Base-by-base conservation (phyloP, 2,113 vertebrate species). In the Anthoscopus minutus region DNA sequence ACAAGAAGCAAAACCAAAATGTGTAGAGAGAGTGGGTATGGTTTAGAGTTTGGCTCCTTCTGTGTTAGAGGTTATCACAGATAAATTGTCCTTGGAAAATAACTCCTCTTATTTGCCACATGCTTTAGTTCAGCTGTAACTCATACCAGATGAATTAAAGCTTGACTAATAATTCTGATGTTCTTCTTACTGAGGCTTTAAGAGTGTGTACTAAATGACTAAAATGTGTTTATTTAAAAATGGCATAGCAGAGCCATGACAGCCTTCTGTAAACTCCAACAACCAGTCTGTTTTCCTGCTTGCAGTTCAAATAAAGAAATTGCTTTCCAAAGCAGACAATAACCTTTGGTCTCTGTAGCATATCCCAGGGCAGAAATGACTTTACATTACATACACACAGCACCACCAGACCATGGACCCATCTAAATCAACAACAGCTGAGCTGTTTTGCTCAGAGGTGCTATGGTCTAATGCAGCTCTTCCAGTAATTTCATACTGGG, bases 141-240 rank as follows among this genome's bases (percentile, higher is more conserved):
- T 85, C 71, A 81, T 65, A 89, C 85, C 88, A 95, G 71, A 93
- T 89, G 94, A 94, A 96, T 80, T 77, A 82, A 89, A 80, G 67
- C 37, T 78, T 92, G 57, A 73, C 85, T 95, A 96, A 86, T 40
- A 53, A 40, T 89, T 86, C 87, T 78, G 62, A 51, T 96, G 42
- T 95, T 94, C 92, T 74, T 91, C 81, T 89, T 71, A 64, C 47
- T 83, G 71, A 83, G 60, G 67, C 64, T 77, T 86, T 71, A 81
- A 83, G 76, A 83, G 76, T 81, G 92, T 72, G 37, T 89, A 83
- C 73, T 97, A 95, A 93, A 93, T 89, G 94, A 93, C 81, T 94
- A 83, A 96, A 93, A 92, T 14, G 47, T 95, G 94, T 88, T 95
- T 95, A 83, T 96, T 95, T 97, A 33, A 92, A 92, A 92, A 94